Evolutionary conservation across 2,888 invertebrate species (phyloP), one percentile per base, ranked within the genome.

Genomic region (Agonopterix arenella): DNA sequence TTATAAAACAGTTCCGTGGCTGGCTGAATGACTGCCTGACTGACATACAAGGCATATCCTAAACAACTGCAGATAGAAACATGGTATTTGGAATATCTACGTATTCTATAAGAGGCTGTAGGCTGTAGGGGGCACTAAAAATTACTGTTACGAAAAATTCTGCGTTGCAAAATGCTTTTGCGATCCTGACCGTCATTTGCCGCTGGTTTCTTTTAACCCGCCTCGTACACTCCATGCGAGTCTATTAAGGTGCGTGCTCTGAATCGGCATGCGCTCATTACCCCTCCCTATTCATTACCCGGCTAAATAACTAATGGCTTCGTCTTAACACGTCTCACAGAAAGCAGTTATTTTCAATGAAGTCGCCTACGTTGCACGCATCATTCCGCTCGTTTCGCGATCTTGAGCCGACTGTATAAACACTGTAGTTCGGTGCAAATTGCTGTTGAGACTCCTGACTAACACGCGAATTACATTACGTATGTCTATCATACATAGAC

Each of bases 221-320:
- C 48, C 37, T 48, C 46, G 45, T 45, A 48, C 43, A n/a, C 13
- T 45, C 38, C 51, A 37, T 40, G 55, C 68, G 70, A 78, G 74
- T 76, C 77, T 77, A 80, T 80, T 80, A 76, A 72, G 70, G 67
- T 66, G 77, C 84, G 85, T 84, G 84, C 76, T 73, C 71, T 54
- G 85, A 84, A 84, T 86, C 74, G 76, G 72, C 72, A 78, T 77
- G 76, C 68, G 73, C 76, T 84, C 81, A 84, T 84, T 85, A 83
- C 76, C 66, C 70, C 77, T 63, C 82, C 80, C 80, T 79, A 74
- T 82, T 84, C 80, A 82, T 85, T 84, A 84, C 71, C 70, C 66
- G 66, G 66, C 75, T 79, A 80, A 82, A 80, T 84, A 81, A 82
- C 79, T 81, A 80, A 84, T 80, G 77, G 75, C 70, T 68, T 66